These are phyloP conservation scores for Ditylenchus weischeri DNA, from an alignment of 2,888 invertebrate species.

Conservation along the genomic window DNA sequence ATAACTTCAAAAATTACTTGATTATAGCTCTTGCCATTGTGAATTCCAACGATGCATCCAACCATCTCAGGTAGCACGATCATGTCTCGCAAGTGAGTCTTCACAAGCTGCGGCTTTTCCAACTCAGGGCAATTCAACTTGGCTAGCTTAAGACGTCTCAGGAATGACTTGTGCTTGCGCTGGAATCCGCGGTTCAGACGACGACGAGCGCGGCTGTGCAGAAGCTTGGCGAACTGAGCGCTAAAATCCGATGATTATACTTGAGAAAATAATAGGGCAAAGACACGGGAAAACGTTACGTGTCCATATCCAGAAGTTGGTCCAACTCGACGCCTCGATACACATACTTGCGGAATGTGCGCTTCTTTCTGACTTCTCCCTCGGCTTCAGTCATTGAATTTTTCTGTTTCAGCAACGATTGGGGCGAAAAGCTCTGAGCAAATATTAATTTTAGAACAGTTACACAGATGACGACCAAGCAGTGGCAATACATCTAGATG, in stretches of 20 bases:
- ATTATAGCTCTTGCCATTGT: conserved; percentile 76
- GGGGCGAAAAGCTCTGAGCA: no score
- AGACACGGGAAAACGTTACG: conserved; percentile 48
- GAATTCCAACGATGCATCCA: conserved; percentile 87
- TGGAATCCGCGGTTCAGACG: conserved; percentile 90
- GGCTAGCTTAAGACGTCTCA: conserved; percentile 86
- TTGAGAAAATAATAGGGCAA: no score
- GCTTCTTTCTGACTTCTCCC: conserved; percentile 70
- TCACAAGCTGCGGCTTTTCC: conserved; percentile 96
- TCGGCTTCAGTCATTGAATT: conserved; percentile 13
- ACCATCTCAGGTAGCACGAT: conserved; percentile 99
- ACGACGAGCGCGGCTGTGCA: conserved; percentile 79
- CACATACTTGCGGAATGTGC: conserved; percentile 98
- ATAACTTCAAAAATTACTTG: conserved; percentile 65
- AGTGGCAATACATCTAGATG: no score
- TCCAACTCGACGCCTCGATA: conserved; percentile 98
- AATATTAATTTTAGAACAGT: no score
- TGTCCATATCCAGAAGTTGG: conserved; percentile 91
- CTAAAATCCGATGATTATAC: conserved; percentile 30
- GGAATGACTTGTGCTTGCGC: conserved; percentile 84
- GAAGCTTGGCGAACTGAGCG: conserved; percentile 77
- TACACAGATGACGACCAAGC: no score
- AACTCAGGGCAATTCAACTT: conserved; percentile 76
- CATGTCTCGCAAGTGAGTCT: conserved; percentile 97
- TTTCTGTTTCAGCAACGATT: no score